Percentiles rank a stretch among this genome's conserved stretches.
Evolutionary conservation across 2,888 invertebrate species (phyloP).

Genomic region (Nemapogon koenigi): DNA sequence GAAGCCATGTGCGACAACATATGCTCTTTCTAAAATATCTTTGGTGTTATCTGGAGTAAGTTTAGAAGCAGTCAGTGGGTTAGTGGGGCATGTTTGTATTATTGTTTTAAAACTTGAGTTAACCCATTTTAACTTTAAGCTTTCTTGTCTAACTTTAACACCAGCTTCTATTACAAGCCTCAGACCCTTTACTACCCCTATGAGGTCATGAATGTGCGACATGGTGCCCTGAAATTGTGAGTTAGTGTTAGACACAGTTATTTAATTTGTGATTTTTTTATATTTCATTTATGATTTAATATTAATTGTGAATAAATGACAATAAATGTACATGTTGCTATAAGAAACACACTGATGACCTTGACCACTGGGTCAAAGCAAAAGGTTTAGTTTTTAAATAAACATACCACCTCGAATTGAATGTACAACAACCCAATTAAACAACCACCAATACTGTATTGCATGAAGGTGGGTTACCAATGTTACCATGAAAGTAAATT

Average conservation of each 20-base stretch:
- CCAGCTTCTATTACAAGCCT: constrained; percentile 73
- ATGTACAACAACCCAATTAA: no score
- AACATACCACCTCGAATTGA: no score
- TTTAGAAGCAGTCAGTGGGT: constrained; percentile 30
- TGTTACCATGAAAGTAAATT: no score
- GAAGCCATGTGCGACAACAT: constrained; percentile 75
- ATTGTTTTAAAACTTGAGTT: constrained; percentile 72
- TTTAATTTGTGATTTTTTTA: no score
- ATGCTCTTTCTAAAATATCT: constrained; percentile 66
- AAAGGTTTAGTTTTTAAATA: no score
- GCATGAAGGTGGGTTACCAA: no score
- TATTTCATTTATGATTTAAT: no score
- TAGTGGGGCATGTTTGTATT: constrained; percentile 36
- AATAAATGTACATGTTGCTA: no score
- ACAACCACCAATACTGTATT: no score
- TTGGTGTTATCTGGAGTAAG: constrained; percentile 30
- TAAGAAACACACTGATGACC: no score
- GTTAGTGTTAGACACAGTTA: constrained; percentile 20
- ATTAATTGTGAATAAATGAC: no score
- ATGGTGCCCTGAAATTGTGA: constrained; percentile 31
- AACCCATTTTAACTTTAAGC: constrained; percentile 67
- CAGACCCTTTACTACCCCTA: constrained; percentile 72
- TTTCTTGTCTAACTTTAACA: constrained; percentile 68
- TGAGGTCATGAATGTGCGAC: constrained; percentile 69
- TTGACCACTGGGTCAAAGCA: no score